Base-by-base conservation (phyloP, 1,140 invertebrate genomes). In the Brachystomella parvula region DNA sequence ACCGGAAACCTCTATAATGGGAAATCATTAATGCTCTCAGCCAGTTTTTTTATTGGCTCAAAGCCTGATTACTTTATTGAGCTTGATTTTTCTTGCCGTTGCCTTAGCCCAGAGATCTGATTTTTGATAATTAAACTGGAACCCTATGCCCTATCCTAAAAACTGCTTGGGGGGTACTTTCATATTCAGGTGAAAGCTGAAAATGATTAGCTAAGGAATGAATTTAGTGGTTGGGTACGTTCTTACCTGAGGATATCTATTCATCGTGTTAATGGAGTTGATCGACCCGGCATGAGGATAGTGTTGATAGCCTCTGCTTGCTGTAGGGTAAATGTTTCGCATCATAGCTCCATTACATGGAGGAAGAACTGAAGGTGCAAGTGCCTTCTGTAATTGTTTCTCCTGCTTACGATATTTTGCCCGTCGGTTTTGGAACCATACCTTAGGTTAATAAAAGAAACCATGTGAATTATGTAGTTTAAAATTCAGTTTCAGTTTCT, bases 341-440 rank as follows among this genome's bases (percentile, higher is more conserved):
- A 91, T 90, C 92, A 97, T 96, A 79, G 90, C 90, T 68, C 93
- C 93, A 80, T 96, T 96, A 80, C 94, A 97, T 67, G 88, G 87
- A 72, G 96, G 86, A 69, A 94, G 88, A 61, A 91, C 89, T 2
- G 80, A 77, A 44, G 90, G 90, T 57, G 89, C 90, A 62, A 93
- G 78, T 35, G 90, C 92, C 79, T 97, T 97, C 79, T 98, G 95
- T 69, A 98, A 81, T 78, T 98, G 94, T 77, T 96, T 97, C 79
- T 98, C 94, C 77, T 98, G 95, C 80, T 98, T 98, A 70, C 95
- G 83, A 78, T 96, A 97, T 81, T 98, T 98, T 72, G 95, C 95
- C 77, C 95, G 86, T 73, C 94, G 85, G 79, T 98, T 98, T 84
- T 98, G 94, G 83, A 98, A 98, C 94, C 92, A 96, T 2, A 93